Evolutionary conservation across 2,888 invertebrate species (phyloP), one percentile per base, ranked within the genome.

Genomic region (Clistopyga incitator): DNA sequence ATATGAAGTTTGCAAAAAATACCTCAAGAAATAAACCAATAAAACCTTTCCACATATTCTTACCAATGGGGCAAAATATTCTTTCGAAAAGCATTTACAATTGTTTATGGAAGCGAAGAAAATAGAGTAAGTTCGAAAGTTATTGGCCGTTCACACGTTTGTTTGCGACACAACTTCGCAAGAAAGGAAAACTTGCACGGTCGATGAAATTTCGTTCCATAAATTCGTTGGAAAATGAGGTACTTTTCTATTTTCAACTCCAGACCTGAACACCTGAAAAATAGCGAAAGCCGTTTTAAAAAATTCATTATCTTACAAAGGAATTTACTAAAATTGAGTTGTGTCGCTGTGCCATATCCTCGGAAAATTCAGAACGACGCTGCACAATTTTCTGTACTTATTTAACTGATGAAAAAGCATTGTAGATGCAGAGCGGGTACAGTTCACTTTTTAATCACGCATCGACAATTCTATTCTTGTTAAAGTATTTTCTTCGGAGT

Each of bases 401-500:
- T n/a, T 15, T 52, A 20, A 20, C 20, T 18, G 18, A 8, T 20
- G 52, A 18, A 52, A n/a, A 10, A 52, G 6, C 20, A 52, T n/a
- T 52, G 3, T 11, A 15, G n/a, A n/a, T n/a, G 18, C 18, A 50
- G 4, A 18, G n/a, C 25, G 72, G 45, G 42, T 61, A 54, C 50
- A 78, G 50, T 71, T 78, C 78, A 78, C 64, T 38, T 29, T 78
- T 64, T 10, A 42, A 29, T 59, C 56, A 18, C 56, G 18, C 80
- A 84, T 86, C 85, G 77, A 89, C 84, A 87, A 86, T 86, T 88
- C 86, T 89, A 88, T 90, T 89, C 89, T 90, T 88, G 89, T 88
- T 89, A 88, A 88, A 84, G 87, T 87, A 88, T 90, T 89, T 90
- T 90, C 90, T 90, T 88, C 88, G 89, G 91, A 90, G 91, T 92